These are phyloP conservation scores for Sarotherodon lohbergeri DNA, from an alignment of 2,113 vertebrate genomes.

Conservation along the genomic window DNA sequence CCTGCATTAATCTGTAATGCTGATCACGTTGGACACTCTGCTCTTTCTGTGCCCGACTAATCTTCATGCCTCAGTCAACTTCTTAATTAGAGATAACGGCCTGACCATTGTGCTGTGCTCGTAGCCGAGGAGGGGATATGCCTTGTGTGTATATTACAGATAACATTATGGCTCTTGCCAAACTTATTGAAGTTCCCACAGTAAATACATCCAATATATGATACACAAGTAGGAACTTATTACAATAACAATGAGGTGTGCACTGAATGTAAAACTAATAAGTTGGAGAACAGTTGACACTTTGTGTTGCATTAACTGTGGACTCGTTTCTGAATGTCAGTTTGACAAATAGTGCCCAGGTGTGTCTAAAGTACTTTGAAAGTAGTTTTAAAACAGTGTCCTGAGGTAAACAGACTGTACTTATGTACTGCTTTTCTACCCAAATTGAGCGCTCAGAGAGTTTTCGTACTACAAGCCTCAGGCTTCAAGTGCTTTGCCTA, in stretches of 20 bases:
- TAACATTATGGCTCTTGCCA: conserved; percentile 35
- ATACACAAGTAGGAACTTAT: background rate
- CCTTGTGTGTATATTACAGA: conserved; percentile 50
- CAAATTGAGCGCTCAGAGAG: background rate
- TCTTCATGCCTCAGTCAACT: conserved; percentile 82
- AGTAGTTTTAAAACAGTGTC: background rate
- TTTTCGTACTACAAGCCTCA: background rate
- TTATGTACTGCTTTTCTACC: background rate
- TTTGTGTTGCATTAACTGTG: background rate
- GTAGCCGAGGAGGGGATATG: conserved; percentile 61
- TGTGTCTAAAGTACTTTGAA: background rate
- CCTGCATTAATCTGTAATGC: conserved; percentile 3
- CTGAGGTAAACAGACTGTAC: background rate
- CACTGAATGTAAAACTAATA: background rate
- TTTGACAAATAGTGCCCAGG: background rate
- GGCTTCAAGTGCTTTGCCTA: fast-evolving
- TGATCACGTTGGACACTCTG: conserved; percentile 70
- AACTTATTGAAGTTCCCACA: conserved; percentile 32
- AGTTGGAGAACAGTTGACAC: background rate
- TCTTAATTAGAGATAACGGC: conserved; percentile 86
- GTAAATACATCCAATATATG: conserved; percentile 6
- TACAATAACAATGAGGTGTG: background rate
- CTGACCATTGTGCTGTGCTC: conserved; percentile 70
- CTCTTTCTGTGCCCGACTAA: conserved; percentile 75
- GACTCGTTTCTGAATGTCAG: background rate